Evolutionary conservation across 2,888 invertebrate genomes (phyloP).

Genomic region (Zygogramma bicolorata): DNA sequence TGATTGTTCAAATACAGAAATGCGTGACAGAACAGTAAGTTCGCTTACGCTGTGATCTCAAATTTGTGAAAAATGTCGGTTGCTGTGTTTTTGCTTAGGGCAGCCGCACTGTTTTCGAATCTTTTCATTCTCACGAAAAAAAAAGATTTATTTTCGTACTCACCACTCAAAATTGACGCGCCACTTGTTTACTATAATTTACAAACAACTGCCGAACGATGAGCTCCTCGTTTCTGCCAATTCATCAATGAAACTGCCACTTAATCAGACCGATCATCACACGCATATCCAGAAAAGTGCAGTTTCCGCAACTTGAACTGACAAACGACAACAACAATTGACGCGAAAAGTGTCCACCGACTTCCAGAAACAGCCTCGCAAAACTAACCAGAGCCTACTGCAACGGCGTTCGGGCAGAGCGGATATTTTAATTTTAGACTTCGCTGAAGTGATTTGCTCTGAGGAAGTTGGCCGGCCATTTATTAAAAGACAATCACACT

Average conservation of each 20-base stretch:
- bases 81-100: too few relatives aligned
- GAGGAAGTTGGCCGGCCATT: constrained; percentile 21
- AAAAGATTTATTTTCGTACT: background rate
- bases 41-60: too few relatives aligned
- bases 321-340: background rate
- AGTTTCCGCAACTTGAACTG: background rate
- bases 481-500: background rate
- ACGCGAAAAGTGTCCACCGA: background rate
- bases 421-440: constrained; percentile 54
- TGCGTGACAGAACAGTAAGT: too few relatives aligned
- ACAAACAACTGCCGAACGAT: background rate
- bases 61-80: too few relatives aligned
- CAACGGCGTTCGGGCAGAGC: constrained; percentile 27
- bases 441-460: constrained; percentile 41
- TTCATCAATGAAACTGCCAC: background rate
- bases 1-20: too few relatives aligned
- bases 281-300: background rate
- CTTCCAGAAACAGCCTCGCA: background rate
- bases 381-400: constrained; percentile 10
- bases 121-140: background rate
- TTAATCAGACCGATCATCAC: background rate
- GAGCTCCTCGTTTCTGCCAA: background rate
- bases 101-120: background rate
- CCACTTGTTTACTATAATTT: background rate
- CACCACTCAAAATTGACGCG: constrained; percentile 1